Base-by-base conservation (phyloP, 2,113 vertebrate species). In the Apus apus region DNA sequence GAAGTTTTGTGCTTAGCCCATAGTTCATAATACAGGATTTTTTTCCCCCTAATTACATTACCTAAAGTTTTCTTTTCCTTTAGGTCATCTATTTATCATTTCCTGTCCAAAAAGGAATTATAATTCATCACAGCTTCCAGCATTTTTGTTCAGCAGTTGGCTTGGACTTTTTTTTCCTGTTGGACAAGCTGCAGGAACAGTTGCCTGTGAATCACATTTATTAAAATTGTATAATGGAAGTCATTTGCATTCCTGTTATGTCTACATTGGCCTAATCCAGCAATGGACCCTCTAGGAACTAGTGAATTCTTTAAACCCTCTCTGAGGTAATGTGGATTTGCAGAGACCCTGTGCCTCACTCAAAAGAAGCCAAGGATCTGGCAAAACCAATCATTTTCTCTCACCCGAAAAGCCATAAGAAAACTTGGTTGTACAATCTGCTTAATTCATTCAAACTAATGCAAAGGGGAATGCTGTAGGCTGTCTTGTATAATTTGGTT, bases 151-250 rank as follows among this genome's bases (percentile, higher is more conserved):
- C 76, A 93, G 67, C 64, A 77, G 34, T 62, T 84, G 67, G 40
- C 38, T 73, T 83, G 62, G 22, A 12, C 3, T 56, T 60, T 20
- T 48, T 29, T n/a, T 18, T 27, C 5, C 26, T 65, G 12, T 75
- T 93, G 90, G 75, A 84, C 75, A 85, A 82, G 75, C 60, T 5
- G 3, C 71, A 88, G 75, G 29, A 95, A 86, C 45, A 70, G 54
- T 83, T 85, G 71, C 68, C 68, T 95, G 76, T 54, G 67, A 91
- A 66, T 50, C 38, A 13, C 34, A 80, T 76, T 95, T 79, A 95
- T 95, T 96, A 96, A 95, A 95, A 87, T 84, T 91, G 72, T 84
- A 88, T 83, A 70, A 90, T 86, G n/a, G 46, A 73, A 90, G 68
- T 77, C 14, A 97, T 96, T 93, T 95, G 64, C 75, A 93, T 96